phyloP scores from a whole-genome alignment of 1,140 invertebrate species.

The Lepidotrigona ventralis region DNA sequence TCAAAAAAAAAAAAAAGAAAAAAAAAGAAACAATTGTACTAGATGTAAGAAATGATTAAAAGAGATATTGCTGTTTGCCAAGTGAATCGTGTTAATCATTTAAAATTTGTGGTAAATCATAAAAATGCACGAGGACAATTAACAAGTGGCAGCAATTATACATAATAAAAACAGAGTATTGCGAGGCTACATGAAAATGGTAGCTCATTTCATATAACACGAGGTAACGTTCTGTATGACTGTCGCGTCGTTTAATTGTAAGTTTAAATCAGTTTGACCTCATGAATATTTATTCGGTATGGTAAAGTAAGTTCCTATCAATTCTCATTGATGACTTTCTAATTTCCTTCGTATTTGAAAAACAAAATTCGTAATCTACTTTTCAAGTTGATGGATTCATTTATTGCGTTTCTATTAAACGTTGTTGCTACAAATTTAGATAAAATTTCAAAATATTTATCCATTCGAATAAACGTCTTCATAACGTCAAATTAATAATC shows the following conservation, averaged over 20 bases:
- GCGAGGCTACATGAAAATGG: not conserved
- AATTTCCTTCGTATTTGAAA: not conserved
- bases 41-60: not conserved
- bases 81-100: not conserved
- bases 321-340: not conserved
- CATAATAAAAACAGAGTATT: not conserved
- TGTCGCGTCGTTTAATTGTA: not conserved
- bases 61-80: not conserved
- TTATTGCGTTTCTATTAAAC: not conserved
- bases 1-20: not conserved
- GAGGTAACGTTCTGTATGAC: not conserved
- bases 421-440: not conserved
- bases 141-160: conserved; percentile 1
- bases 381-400: not conserved
- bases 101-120: not conserved
- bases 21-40: not conserved
- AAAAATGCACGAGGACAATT: not conserved
- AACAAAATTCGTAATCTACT: not conserved
- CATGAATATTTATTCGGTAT: not conserved
- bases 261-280: not conserved
- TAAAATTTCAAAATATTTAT: not conserved
- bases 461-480: not conserved
- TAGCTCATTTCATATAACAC: not conserved
- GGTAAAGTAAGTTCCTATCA: too few relatives aligned
- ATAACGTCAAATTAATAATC: not conserved